Conservation (phyloP, 2,797 vertebrate species). For the Gymnopithys bicolor region DNA sequence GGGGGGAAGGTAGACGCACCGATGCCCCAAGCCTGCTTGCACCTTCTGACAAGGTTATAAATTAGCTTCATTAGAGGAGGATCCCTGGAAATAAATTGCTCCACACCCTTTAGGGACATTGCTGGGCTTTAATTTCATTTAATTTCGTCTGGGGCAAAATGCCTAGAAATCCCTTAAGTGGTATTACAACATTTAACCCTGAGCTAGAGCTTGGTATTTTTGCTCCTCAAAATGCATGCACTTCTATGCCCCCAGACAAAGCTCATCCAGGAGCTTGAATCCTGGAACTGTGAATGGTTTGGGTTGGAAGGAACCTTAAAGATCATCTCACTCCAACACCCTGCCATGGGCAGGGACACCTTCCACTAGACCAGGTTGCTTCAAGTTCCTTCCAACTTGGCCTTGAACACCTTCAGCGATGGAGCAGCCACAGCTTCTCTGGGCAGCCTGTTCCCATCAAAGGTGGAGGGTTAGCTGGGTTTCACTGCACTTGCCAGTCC, state of each 20-base stretch:
- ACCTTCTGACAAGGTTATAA: constrained; percentile 58
- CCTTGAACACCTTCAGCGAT: not conserved
- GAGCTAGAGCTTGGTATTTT: not conserved
- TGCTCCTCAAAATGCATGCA: not conserved
- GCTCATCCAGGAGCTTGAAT: not conserved
- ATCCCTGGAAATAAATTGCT: constrained; percentile 55
- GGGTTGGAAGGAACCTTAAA: not conserved
- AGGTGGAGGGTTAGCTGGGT: not conserved
- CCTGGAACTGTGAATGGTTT: not conserved
- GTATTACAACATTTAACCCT: constrained; percentile 37
- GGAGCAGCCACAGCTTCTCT: not conserved
- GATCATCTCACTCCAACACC: not conserved
- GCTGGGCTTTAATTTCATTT: constrained; percentile 67
- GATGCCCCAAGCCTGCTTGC: not conserved
- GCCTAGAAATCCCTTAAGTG: not conserved
- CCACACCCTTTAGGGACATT: constrained; percentile 10
- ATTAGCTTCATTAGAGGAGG: constrained; percentile 59
- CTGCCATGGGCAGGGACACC: not conserved
- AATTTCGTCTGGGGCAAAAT: constrained; percentile 25
- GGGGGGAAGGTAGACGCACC: not conserved
- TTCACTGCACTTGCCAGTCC: not conserved
- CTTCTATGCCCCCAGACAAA: rapidly evolving
- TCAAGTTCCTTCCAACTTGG: rapidly evolving
- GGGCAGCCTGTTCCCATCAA: not conserved
- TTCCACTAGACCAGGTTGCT: not conserved